A percentile compares a stretch with the other conserved stretches of the same genome.
Evolutionary conservation across 1,140 invertebrate species (phyloP).

Genomic region (Leptinotarsa texana): DNA sequence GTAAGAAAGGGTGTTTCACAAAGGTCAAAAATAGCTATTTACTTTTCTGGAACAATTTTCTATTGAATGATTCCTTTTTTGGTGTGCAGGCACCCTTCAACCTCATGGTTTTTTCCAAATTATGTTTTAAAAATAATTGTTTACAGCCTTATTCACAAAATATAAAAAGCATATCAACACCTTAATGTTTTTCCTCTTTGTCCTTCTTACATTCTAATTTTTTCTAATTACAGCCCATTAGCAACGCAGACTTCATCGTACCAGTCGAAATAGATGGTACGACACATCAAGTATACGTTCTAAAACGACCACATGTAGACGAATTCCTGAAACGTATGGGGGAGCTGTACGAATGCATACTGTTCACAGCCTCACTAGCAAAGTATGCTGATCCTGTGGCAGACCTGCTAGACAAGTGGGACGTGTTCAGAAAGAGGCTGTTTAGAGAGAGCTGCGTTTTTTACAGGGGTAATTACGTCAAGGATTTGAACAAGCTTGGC

Average conservation of each 20-base stretch:
- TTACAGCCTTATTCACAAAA: too few species aligned
- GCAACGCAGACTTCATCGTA: slow-evolving; percentile 99
- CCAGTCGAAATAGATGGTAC: slow-evolving; percentile 99
- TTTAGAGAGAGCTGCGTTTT: slow-evolving; percentile 99
- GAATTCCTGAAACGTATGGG: slow-evolving; percentile 98
- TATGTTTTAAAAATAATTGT: too few species aligned
- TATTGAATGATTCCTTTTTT: too few species aligned
- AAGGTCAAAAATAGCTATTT: too few species aligned
- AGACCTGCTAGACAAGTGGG: slow-evolving; percentile 96
- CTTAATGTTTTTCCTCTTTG: too few species aligned
- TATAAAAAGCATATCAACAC: too few species aligned
- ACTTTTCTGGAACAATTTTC: too few species aligned
- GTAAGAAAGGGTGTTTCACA: too few species aligned
- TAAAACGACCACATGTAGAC: slow-evolving; percentile 99
- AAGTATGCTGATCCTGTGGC: slow-evolving; percentile 99
- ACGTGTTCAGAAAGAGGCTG: slow-evolving; percentile 92
- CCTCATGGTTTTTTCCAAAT: too few species aligned
- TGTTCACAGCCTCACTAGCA: slow-evolving; percentile 98
- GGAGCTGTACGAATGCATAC: slow-evolving; percentile 97
- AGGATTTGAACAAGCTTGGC: slow-evolving; percentile 97
- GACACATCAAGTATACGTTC: slow-evolving; percentile 98
- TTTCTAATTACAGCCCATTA: slow-evolving; percentile 82
- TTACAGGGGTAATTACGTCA: slow-evolving; percentile 99
- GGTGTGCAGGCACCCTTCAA: too few species aligned
- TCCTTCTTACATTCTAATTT: too few species aligned